Conservation (phyloP, 2,797 vertebrate genomes). For the Xerus rutilus region DNA sequence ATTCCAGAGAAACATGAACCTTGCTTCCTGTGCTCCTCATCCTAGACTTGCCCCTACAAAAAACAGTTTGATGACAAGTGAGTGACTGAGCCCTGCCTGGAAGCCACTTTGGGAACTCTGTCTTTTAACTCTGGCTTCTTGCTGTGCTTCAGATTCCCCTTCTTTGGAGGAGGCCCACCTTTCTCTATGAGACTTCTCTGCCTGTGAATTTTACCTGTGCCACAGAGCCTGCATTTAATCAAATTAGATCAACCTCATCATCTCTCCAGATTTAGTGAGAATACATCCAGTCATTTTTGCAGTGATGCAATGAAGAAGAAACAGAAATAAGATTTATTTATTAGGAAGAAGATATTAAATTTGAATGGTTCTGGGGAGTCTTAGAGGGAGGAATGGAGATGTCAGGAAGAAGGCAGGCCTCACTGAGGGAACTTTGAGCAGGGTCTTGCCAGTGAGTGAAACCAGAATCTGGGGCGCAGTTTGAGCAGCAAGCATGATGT, state of each 20-base stretch:
- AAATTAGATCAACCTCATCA: neutral
- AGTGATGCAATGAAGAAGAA: neutral
- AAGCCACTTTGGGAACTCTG: neutral
- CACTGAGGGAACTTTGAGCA: neutral
- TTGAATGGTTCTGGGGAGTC: neutral
- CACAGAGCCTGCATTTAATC: neutral
- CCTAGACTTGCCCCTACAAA: neutral
- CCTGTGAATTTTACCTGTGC: neutral
- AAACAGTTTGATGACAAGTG: neutral
- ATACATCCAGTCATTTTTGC: neutral
- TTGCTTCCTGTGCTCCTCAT: neutral
- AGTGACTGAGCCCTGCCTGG: neutral
- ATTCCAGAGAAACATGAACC: neutral
- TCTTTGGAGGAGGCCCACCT: neutral
- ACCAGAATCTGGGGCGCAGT: neutral
- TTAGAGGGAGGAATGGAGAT: neutral
- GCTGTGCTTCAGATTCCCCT: conserved; percentile 32
- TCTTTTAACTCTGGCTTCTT: neutral
- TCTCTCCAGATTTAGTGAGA: neutral
- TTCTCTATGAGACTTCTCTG: neutral
- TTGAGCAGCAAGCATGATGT: neutral
- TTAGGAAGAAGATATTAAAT: conserved; percentile 6
- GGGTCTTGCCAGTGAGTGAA: neutral
- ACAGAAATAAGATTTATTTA: neutral
- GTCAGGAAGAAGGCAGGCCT: neutral